Percentiles rank a stretch among this genome's conserved stretches.
Conservation (phyloP, 2,888 invertebrate genomes). For the Catocala nupta region DNA sequence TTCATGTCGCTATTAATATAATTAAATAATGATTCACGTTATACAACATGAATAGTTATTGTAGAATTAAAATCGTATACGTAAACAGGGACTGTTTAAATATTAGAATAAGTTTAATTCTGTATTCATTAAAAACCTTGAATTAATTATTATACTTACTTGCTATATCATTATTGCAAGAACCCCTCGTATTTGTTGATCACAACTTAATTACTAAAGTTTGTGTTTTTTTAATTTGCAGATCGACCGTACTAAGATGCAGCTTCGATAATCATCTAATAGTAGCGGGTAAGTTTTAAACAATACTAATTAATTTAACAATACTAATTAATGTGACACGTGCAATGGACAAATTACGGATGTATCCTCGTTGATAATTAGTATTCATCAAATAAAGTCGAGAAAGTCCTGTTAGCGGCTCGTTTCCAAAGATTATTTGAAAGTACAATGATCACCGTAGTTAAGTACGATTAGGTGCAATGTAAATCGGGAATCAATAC, state of each 20-base stretch:
- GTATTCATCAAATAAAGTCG: constrained; percentile 39
- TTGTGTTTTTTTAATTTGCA: constrained; percentile 46
- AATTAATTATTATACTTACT: no score
- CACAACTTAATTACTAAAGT: no score
- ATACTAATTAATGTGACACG: constrained; percentile 37
- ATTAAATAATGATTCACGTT: no score
- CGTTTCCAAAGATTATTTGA: constrained; percentile 31
- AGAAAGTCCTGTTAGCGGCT: constrained; percentile 42
- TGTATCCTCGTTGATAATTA: constrained; percentile 26
- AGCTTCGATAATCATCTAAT: constrained; percentile 50
- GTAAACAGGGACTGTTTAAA: no score
- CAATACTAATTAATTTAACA: neutral
- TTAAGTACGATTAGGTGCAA: constrained; percentile 16
- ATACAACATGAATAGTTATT: no score
- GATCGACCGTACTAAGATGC: constrained; percentile 54
- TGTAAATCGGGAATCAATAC: constrained; percentile 30
- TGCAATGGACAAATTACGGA: constrained; percentile 30
- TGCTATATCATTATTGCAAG: no score
- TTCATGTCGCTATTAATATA: no score
- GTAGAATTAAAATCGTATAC: no score
- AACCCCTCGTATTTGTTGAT: no score
- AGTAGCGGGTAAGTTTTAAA: constrained; percentile 59
- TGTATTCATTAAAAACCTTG: no score
- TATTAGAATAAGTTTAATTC: no score
- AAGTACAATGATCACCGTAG: constrained; percentile 39